phyloP scores from a whole-genome alignment of 2,113 vertebrate species.

The Dryoscopus gambensis region DNA sequence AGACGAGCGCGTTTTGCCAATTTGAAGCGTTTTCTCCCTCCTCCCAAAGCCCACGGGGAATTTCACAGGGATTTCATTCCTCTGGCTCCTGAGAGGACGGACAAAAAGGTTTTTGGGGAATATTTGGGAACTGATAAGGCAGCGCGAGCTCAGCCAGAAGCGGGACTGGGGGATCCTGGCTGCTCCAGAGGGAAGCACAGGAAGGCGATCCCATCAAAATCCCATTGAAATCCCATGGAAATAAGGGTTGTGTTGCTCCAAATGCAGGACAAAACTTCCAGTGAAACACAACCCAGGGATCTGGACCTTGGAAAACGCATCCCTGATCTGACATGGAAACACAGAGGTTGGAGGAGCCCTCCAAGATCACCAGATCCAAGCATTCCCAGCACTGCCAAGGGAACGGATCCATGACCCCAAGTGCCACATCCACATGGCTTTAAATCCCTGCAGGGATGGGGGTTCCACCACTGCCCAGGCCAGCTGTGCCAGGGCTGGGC shows the following conservation, averaged over 20 bases:
- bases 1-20: not conserved
- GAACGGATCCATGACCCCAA: not conserved
- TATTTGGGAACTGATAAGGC: not conserved
- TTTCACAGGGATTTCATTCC: not conserved
- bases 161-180: not conserved
- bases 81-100: not conserved
- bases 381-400: not conserved
- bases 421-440: not conserved
- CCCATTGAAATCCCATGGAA: not conserved
- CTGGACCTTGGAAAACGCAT: fast-evolving
- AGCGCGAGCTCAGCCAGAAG: not conserved
- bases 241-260: not conserved
- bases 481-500: not conserved
- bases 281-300: not conserved
- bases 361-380: not conserved
- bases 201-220: not conserved
- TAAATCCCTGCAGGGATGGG: not conserved
- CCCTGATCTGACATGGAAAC: not conserved
- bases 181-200: not conserved
- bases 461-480: not conserved
- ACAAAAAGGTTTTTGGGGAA: not conserved
- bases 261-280: not conserved
- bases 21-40: not conserved
- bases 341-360: not conserved
- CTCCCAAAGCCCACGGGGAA: not conserved